Evolutionary conservation across 1,140 invertebrate species (phyloP).

Genomic region (Trichogramma pretiosum): DNA sequence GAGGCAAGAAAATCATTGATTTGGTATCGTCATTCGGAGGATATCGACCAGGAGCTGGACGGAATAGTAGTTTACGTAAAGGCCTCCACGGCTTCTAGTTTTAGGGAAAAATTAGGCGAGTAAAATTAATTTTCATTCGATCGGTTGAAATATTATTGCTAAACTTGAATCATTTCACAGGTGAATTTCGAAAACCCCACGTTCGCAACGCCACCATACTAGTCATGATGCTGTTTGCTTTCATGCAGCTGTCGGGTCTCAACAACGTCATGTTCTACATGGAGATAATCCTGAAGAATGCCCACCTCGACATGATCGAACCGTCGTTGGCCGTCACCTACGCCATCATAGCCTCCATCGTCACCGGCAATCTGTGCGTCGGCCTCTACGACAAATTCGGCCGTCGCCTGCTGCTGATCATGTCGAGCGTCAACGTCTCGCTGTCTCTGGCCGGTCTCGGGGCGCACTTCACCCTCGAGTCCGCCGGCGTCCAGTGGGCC

Average conservation of each 20-base stretch:
- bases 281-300: constrained; percentile 59
- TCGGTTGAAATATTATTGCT: constrained; percentile 41
- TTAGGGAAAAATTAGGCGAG: constrained; percentile 41
- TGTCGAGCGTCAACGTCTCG: constrained; percentile 49
- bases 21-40: constrained; percentile 5
- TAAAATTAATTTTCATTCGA: constrained; percentile 52
- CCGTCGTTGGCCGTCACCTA: constrained; percentile 51
- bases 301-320: constrained; percentile 42
- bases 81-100: not conserved
- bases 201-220: constrained; percentile 56
- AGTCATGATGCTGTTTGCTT: constrained; percentile 54
- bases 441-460: constrained; percentile 48
- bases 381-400: constrained; percentile 62
- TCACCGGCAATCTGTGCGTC: constrained; percentile 50
- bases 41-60: constrained; percentile 1
- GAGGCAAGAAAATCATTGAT: constrained; percentile 47
- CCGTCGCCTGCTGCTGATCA: constrained; percentile 56
- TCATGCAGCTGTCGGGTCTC: constrained; percentile 67
- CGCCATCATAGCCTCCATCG: constrained; percentile 56
- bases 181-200: constrained; percentile 46
- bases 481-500: constrained; percentile 38
- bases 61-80: constrained; percentile 4
- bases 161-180: constrained; percentile 37
- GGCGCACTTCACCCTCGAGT: constrained; percentile 53
- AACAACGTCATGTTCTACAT: constrained; percentile 65